A percentile compares a stretch with the other conserved stretches of the same genome.
phyloP scores from a whole-genome alignment of 2,797 vertebrate species.

The Iguana delicatissima region DNA sequence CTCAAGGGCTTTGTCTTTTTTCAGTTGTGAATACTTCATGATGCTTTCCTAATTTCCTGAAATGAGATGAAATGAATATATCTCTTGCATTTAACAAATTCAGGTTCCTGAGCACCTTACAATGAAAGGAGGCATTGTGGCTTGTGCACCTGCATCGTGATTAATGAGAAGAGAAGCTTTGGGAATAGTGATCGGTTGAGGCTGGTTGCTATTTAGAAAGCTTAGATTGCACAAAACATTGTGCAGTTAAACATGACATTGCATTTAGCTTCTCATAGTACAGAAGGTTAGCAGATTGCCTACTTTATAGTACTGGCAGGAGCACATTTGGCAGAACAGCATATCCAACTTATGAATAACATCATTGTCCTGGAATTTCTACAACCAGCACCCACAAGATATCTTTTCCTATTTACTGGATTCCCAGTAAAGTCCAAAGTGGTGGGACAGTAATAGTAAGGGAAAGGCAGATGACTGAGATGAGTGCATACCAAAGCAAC shows the following conservation, averaged over 20 bases:
- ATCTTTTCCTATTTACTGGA: background rate
- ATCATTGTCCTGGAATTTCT: background rate
- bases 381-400: background rate
- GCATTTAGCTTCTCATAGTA: conserved; percentile 26
- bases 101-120: conserved; percentile 55
- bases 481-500: background rate
- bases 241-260: conserved; percentile 67
- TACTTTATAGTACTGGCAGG: conserved; percentile 2
- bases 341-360: conserved; percentile 1
- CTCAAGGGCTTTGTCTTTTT: conserved; percentile 31
- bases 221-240: conserved; percentile 67
- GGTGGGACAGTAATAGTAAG: background rate
- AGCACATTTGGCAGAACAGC: conserved; percentile 3
- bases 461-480: background rate
- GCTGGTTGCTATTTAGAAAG: conserved; percentile 71
- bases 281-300: conserved; percentile 11
- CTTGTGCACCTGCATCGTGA: conserved; percentile 67
- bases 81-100: conserved; percentile 51
- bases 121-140: conserved; percentile 59
- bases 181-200: conserved; percentile 68
- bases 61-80: conserved; percentile 57
- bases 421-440: background rate
- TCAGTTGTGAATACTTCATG: conserved; percentile 33
- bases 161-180: conserved; percentile 66
- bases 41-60: conserved; percentile 47